phyloP scores from a whole-genome alignment of 1,140 invertebrate species.

The Chelonus insularis region DNA sequence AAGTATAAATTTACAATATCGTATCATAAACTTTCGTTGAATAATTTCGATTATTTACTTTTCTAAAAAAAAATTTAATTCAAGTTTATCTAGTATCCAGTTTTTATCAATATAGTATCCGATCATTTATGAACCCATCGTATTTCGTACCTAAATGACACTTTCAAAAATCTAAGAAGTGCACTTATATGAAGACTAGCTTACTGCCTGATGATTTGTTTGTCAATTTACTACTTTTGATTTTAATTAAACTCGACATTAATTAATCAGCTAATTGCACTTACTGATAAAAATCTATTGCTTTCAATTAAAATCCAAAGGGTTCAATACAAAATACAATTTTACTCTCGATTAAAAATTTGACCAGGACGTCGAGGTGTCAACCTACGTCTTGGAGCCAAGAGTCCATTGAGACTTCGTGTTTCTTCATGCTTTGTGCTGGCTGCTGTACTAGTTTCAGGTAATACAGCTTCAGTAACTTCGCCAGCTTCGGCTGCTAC shows the following conservation, averaged over 20 bases:
- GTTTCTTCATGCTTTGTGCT: constrained; percentile 60
- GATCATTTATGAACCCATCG: constrained; percentile 5
- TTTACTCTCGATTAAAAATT: constrained; percentile 33
- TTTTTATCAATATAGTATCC: too few species aligned
- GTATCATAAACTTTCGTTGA: too few species aligned
- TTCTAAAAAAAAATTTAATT: too few species aligned
- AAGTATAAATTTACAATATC: too few species aligned
- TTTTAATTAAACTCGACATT: background rate
- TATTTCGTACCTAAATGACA: constrained; percentile 37
- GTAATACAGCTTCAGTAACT: constrained; percentile 51
- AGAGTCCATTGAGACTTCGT: constrained; percentile 62
- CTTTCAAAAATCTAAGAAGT: constrained; percentile 29
- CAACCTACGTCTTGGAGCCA: constrained; percentile 65
- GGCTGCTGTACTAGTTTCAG: constrained; percentile 53
- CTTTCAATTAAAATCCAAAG: background rate
- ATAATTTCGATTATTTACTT: too few species aligned
- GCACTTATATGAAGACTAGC: constrained; percentile 43
- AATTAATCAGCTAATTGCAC: background rate
- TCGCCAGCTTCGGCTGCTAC: constrained; percentile 52
- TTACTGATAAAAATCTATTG: background rate
- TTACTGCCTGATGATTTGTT: constrained; percentile 24
- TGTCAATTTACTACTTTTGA: background rate
- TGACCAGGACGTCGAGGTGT: constrained; percentile 63
- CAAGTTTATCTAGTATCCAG: too few species aligned
- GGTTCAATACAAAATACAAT: background rate